These are phyloP conservation scores for Adoxophyes honmai DNA, from an alignment of 1,140 invertebrate species.

Conservation along the genomic window DNA sequence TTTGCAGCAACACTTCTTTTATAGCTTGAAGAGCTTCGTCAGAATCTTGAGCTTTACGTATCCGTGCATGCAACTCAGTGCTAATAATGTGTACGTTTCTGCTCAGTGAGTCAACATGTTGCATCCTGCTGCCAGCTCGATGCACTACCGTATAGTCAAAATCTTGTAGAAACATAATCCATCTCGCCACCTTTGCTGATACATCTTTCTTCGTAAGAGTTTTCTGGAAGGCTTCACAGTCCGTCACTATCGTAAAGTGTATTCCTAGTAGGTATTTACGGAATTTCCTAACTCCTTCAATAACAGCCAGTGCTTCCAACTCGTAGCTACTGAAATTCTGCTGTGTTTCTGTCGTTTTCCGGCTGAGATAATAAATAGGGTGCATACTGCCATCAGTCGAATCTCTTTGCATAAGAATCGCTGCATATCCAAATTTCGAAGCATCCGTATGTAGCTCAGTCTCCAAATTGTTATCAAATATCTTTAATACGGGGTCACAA, in stretches of 20 bases:
- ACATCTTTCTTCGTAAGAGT: conserved; percentile 35
- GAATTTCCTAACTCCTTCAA: conserved; percentile 19
- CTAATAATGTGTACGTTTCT: background rate
- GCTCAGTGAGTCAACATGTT: background rate
- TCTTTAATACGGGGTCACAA: conserved; percentile 32
- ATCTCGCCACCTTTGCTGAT: conserved; percentile 33
- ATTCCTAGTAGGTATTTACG: conserved; percentile 38
- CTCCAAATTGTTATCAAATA: conserved; percentile 31
- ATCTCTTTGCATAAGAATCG: conserved; percentile 39
- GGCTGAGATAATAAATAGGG: conserved; percentile 44
- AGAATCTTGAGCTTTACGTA: conserved; percentile 20
- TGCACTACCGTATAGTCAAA: background rate
- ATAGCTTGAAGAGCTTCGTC: conserved; percentile 27
- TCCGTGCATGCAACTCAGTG: background rate
- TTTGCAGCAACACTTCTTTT: conserved; percentile 24
- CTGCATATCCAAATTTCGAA: conserved; percentile 34
- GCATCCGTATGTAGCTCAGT: conserved; percentile 45
- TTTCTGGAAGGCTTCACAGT: conserved; percentile 36
- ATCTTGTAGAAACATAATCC: conserved; percentile 23
- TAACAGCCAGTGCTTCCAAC: conserved; percentile 45
- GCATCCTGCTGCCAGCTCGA: background rate
- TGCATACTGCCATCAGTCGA: conserved; percentile 28
- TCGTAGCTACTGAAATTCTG: conserved; percentile 52
- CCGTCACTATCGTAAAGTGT: conserved; percentile 42
- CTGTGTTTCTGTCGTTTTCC: conserved; percentile 31